phyloP scores from a whole-genome alignment of 2,113 vertebrate genomes.

The Trachemys scripta region DNA sequence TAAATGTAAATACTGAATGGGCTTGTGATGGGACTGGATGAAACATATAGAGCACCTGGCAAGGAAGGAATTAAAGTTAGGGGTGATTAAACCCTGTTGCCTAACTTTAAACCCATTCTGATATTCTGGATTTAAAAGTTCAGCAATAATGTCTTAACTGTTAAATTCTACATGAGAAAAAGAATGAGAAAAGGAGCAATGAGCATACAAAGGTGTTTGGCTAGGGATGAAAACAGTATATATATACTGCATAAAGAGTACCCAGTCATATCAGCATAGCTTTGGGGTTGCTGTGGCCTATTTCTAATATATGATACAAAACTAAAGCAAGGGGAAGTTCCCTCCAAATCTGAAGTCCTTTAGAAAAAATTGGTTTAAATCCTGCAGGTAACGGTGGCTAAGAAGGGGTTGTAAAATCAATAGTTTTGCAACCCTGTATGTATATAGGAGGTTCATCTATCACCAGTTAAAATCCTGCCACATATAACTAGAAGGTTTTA shows the following conservation, averaged over 20 bases:
- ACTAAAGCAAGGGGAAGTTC: no score
- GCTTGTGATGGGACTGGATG: background rate
- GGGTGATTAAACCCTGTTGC: background rate
- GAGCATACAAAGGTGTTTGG: background rate
- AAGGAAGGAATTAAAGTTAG: constrained; percentile 5
- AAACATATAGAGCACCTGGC: background rate
- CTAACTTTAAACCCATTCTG: background rate
- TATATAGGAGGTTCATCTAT: background rate
- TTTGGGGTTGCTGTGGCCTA: background rate
- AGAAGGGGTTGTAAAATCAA: background rate
- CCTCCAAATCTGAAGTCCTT: no score
- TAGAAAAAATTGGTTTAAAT: background rate
- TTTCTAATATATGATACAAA: background rate
- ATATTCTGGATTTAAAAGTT: background rate
- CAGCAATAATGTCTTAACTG: background rate
- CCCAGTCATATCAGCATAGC: background rate
- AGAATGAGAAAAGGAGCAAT: background rate
- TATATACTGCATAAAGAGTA: background rate
- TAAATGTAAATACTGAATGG: background rate
- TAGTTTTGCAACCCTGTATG: background rate
- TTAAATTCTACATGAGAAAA: background rate
- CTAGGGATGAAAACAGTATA: no score
- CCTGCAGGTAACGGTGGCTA: background rate
- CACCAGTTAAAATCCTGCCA: background rate
- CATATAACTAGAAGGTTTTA: background rate